These are phyloP conservation scores for Epirrhoe tristata DNA, from an alignment of 2,888 invertebrate species.

Conservation along the genomic window DNA sequence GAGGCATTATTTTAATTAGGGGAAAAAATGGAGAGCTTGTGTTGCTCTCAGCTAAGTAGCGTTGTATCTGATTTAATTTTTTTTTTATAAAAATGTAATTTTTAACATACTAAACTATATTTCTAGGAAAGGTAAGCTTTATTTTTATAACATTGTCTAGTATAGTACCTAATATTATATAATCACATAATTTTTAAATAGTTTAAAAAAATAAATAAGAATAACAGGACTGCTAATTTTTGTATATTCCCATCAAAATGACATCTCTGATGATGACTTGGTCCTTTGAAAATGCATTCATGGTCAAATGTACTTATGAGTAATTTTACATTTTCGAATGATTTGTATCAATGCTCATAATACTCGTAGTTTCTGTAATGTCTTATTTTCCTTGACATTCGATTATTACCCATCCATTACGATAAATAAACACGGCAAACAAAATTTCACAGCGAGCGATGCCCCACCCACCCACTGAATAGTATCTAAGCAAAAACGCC, in stretches of 20 bases:
- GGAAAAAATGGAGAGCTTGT: conserved; percentile 64
- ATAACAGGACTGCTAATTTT: too few species aligned
- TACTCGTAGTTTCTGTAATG: too few species aligned
- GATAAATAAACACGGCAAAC: conserved; percentile 80
- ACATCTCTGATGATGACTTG: too few species aligned
- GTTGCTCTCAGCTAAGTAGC: background rate
- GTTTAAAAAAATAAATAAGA: too few species aligned
- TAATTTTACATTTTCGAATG: background rate
- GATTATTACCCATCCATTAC: conserved; percentile 78
- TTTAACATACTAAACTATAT: background rate
- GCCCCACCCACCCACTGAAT: conserved; percentile 73
- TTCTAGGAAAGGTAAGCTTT: background rate
- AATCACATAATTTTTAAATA: too few species aligned
- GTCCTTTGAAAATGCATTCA: too few species aligned
- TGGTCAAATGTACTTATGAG: too few species aligned
- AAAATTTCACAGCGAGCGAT: conserved; percentile 65
- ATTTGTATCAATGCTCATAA: conserved; percentile 42
- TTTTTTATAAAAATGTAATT: background rate
- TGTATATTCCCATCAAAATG: too few species aligned
- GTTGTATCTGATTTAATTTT: background rate
- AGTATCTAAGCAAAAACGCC: conserved; percentile 70
- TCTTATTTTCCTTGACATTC: conserved; percentile 32
- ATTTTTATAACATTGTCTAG: background rate
- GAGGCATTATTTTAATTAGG: conserved; percentile 83
- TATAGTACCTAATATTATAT: too few species aligned